Base-by-base conservation (phyloP, 2,797 vertebrate species). In the Selene dorsalis region DNA sequence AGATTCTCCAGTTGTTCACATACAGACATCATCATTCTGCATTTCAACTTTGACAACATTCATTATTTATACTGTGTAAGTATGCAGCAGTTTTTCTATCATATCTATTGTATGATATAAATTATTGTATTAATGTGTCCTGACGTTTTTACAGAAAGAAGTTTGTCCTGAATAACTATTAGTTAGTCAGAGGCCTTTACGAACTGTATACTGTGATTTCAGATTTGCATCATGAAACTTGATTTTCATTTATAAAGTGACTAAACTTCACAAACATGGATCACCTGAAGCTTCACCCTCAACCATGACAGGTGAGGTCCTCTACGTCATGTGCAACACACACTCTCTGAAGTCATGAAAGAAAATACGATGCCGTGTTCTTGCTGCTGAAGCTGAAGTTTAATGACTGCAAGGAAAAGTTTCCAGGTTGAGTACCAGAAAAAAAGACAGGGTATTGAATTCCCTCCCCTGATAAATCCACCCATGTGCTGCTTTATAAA, bases 401-500 rank as follows among this genome's bases (percentile, higher is more conserved):
- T 3, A 52, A 35, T 3, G 20, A 18, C 17, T 13, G 22, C 20
- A 52, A 58, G 58, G 56, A 26, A 59, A 55, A 12, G 16, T 30
- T 38, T 56, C 30, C 22, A 16, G 12, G 11, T 24, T 47, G 35
- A 20, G 12, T 0, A 4, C 16, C 2, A 20, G 2, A 73, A 41
- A 52, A 48, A 13, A 16, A 24, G 45, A 48, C 65, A 47, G 26
- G 22, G 61, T 79, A 64, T 82, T 20, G 6, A 41, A 43, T 85
- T 77, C 67, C 84, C 16, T 11, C 35, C 61, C 11, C 41, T 66
- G 64, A 82, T 84, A 59, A 82, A 85, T 24, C 38, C 38, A 2
- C 56, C 75, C 69, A 61, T 79, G 78, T 38, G 61, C 58, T 48
- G 57, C 71, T 65, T 73, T 62, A 62, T 53, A 53, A 30, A 30